Evolutionary conservation across 2,888 invertebrate species (phyloP).

Genomic region (Pristionchus arcanus): DNA sequence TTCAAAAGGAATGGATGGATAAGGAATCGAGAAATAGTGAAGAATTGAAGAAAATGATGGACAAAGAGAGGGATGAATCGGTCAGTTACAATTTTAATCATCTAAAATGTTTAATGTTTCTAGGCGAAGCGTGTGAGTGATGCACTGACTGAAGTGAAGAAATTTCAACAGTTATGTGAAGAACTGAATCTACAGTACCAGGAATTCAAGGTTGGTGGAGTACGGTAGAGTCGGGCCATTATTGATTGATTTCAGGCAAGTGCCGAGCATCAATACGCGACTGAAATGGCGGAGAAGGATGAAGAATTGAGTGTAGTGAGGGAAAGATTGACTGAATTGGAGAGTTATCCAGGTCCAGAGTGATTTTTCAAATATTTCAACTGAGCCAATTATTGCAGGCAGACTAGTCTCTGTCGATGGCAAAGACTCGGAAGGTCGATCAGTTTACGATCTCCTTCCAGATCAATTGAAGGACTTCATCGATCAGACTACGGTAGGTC

Average conservation of each 20-base stretch:
- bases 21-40: conserved; percentile 23
- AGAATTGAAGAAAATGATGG: background rate
- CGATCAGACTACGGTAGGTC: background rate
- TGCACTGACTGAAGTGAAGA: background rate
- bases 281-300: background rate
- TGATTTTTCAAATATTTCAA: background rate
- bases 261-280: background rate
- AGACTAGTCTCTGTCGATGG: conserved; percentile 21
- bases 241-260: background rate
- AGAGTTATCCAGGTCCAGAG: conserved; percentile 18
- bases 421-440: background rate
- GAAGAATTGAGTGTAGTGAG: background rate
- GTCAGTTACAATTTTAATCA: background rate
- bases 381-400: background rate
- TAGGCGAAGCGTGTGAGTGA: background rate
- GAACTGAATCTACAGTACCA: background rate
- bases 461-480: background rate
- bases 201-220: background rate
- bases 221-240: background rate
- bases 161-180: background rate
- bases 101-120: background rate
- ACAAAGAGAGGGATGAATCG: conserved; percentile 1
- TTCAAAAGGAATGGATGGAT: background rate
- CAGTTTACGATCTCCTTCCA: conserved; percentile 25
- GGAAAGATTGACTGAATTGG: conserved; percentile 39